phyloP scores from a whole-genome alignment of 1,140 invertebrate species.

The Habropoda laboriosa region DNA sequence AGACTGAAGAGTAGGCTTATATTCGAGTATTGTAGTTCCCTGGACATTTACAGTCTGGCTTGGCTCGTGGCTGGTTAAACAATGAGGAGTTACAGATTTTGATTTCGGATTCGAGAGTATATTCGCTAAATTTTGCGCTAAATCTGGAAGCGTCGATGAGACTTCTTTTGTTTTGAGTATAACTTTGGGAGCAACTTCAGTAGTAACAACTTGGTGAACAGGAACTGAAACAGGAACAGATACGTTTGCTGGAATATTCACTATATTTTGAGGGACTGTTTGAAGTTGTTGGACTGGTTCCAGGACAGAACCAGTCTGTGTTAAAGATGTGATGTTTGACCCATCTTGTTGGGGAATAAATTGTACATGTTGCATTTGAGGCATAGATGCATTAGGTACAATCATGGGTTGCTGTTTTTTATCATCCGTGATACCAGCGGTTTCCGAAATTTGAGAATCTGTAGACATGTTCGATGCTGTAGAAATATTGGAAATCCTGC shows the following conservation, averaged over 20 bases:
- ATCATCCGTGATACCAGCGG: slow-evolving; percentile 58
- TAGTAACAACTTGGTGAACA: slow-evolving; percentile 47
- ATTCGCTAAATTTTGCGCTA: slow-evolving; percentile 80
- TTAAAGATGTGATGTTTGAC: slow-evolving; percentile 12
- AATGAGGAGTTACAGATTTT: slow-evolving; percentile 72
- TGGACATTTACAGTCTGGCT: slow-evolving; percentile 41
- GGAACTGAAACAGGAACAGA: slow-evolving; percentile 39
- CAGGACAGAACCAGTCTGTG: slow-evolving; percentile 35
- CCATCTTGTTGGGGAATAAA: slow-evolving; percentile 50
- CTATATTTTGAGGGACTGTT: slow-evolving; percentile 56
- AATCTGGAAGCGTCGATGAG: slow-evolving; percentile 78
- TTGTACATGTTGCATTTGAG: slow-evolving; percentile 56
- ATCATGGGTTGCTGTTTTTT: slow-evolving; percentile 51
- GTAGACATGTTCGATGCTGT: slow-evolving; percentile 73
- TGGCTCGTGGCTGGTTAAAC: slow-evolving; percentile 66
- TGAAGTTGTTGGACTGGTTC: slow-evolving; percentile 62
- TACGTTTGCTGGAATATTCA: slow-evolving; percentile 31
- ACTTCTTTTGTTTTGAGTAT: slow-evolving; percentile 75
- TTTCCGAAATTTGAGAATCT: slow-evolving; percentile 76
- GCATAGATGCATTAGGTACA: slow-evolving; percentile 36
- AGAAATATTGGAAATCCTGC: slow-evolving; percentile 77
- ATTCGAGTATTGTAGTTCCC: slow-evolving; percentile 37
- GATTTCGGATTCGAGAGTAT: slow-evolving; percentile 80
- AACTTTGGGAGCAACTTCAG: slow-evolving; percentile 71
- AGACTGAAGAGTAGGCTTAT: slow-evolving; percentile 67